A percentile compares a stretch with the other conserved stretches of the same genome.
phyloP scores from a whole-genome alignment of 1,140 invertebrate genomes.

The Ceratina australensis region DNA sequence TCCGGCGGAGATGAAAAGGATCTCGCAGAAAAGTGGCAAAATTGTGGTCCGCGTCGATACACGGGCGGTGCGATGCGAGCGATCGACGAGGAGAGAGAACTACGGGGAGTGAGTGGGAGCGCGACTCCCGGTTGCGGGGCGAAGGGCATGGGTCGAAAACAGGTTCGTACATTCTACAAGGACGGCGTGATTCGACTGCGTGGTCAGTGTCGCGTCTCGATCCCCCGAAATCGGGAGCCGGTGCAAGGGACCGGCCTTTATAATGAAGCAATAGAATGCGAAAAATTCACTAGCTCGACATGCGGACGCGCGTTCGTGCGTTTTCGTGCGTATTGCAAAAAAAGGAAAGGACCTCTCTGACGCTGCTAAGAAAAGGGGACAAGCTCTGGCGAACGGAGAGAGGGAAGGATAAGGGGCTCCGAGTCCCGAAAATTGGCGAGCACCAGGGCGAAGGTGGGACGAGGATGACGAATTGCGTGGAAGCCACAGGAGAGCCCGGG shows the following conservation, averaged over 20 bases:
- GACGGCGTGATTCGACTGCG: constrained; percentile 65
- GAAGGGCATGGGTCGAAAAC: constrained; percentile 40
- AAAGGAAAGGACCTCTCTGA: constrained; percentile 32
- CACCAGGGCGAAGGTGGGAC: constrained; percentile 46
- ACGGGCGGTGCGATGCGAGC: not conserved
- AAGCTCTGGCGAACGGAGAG: not conserved
- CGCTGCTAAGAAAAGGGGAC: not conserved
- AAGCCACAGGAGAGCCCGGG: constrained; percentile 31
- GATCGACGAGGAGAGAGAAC: not conserved
- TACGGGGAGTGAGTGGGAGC: not conserved
- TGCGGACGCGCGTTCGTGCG: constrained; percentile 62
- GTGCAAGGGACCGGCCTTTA: constrained; percentile 50
- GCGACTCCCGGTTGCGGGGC: not conserved
- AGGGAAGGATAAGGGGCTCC: constrained; percentile 11
- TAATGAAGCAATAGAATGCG: constrained; percentile 78
- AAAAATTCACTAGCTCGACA: constrained; percentile 72
- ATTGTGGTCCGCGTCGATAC: constrained; percentile 26
- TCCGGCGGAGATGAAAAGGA: not conserved
- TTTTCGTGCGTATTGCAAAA: constrained; percentile 66
- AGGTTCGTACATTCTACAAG: constrained; percentile 65
- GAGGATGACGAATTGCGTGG: constrained; percentile 60
- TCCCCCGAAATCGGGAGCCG: constrained; percentile 58
- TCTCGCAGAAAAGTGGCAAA: constrained; percentile 32
- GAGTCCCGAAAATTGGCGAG: constrained; percentile 11
- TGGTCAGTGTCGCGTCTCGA: constrained; percentile 51